Percentiles rank a stretch among this genome's conserved stretches.
These are phyloP conservation scores for Scopus umbretta DNA, from an alignment of 2,113 vertebrate genomes.

Conservation along the genomic window DNA sequence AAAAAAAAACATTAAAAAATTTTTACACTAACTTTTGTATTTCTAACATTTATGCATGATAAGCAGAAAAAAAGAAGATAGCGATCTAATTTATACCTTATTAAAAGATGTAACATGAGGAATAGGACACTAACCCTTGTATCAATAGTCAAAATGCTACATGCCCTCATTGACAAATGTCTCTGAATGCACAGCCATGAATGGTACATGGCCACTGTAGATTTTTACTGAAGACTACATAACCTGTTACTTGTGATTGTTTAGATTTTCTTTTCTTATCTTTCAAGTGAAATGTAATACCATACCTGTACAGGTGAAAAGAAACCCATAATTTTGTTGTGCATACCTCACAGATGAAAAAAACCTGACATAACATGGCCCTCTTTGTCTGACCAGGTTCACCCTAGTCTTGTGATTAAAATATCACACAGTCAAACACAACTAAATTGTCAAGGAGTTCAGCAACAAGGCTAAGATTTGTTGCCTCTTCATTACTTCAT, in stretches of 20 bases:
- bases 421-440: conserved; percentile 45
- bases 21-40: background rate
- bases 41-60: background rate
- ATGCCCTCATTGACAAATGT: background rate
- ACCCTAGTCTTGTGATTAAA: conserved; percentile 38
- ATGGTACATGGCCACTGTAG: background rate
- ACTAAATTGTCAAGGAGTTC: conserved; percentile 62
- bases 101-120: background rate
- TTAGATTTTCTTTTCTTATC: background rate
- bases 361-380: background rate
- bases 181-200: background rate
- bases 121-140: background rate
- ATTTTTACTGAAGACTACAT: background rate
- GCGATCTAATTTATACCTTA: background rate
- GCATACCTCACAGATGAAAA: background rate
- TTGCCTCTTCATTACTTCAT: conserved; percentile 43
- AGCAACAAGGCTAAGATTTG: conserved; percentile 60
- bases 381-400: background rate
- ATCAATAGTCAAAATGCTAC: background rate
- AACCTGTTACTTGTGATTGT: background rate
- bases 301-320: background rate
- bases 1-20: background rate
- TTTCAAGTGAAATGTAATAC: background rate
- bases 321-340: background rate
- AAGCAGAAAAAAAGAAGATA: background rate